Base-by-base conservation (phyloP, 2,113 vertebrate genomes). In the Gyps fulvus region DNA sequence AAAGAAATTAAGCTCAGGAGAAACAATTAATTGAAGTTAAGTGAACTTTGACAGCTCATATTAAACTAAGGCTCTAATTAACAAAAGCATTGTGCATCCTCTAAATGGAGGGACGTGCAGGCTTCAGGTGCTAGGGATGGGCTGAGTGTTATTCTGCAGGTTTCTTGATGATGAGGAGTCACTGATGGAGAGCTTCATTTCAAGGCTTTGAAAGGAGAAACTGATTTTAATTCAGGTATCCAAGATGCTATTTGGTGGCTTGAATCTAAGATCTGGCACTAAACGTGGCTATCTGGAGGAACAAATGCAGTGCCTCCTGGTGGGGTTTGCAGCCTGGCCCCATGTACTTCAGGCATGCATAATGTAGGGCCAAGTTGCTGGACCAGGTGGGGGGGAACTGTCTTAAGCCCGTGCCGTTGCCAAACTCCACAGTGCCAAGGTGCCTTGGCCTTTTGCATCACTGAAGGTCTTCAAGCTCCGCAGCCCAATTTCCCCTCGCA, bases 21-120 rank as follows among this genome's bases (percentile, higher is more conserved):
- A 96, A 97, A 97, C 95, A 96, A 97, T 97, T 97, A 97, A 97
- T 96, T 97, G 96, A 95, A 95, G 87, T 78, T 96, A 97, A 96
- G 95, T 97, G 97, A 97, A 97, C 97, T 97, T 95, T 94, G 97
- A 98, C 97, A 97, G 95, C 91, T 97, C 86, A 73, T 95, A 96
- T 97, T 95, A 96, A 96, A 91, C 87, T 83, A 80, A 94, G 77
- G 65, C 82, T 97, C 95, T 97, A 97, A 96, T 97, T 97, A 97
- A 96, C 91, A 90, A 77, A 96, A 97, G 91, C 82, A 81, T 78
- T 95, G 72, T 94, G 91, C 57, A 90, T 85, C 94, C 94, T 93
- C 57, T 95, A 83, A 92, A 88, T 84, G 52, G 83, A 96, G 54
- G 13, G 82, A 93, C 3, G 42, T 86, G 62, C 43, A 85, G 42